phyloP scores from a whole-genome alignment of 2,113 vertebrate genomes.

The Dipodomys stephensi region DNA sequence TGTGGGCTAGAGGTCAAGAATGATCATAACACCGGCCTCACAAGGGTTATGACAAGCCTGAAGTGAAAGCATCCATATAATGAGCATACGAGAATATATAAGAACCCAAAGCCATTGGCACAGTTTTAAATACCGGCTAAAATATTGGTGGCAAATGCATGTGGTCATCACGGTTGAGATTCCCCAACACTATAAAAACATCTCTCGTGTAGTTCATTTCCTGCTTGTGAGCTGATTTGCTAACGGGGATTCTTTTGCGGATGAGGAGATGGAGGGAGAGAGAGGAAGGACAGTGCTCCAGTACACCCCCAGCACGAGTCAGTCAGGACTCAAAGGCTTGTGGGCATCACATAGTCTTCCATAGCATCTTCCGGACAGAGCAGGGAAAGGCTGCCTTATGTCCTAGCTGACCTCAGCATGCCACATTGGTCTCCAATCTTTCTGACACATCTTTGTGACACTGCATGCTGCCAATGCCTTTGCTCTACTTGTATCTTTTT shows the following conservation, averaged over 20 bases:
- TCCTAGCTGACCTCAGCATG: no score
- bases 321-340: background rate
- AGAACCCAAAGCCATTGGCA: background rate
- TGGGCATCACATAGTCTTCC: background rate
- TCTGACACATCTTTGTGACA: background rate
- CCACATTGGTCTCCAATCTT: background rate
- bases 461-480: no score
- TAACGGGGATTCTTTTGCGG: background rate
- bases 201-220: background rate
- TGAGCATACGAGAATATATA: no score
- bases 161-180: background rate
- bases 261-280: background rate
- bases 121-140: background rate
- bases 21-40: background rate
- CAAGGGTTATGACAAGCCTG: background rate
- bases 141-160: background rate
- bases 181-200: background rate
- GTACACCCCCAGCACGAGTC: no score
- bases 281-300: background rate
- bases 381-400: background rate
- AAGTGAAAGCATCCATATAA: background rate
- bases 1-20: background rate
- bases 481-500: no score
- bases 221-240: background rate
- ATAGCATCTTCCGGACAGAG: background rate